Evolutionary conservation across 2,888 invertebrate species (phyloP).

Genomic region (Ormyrus pomaceus): DNA sequence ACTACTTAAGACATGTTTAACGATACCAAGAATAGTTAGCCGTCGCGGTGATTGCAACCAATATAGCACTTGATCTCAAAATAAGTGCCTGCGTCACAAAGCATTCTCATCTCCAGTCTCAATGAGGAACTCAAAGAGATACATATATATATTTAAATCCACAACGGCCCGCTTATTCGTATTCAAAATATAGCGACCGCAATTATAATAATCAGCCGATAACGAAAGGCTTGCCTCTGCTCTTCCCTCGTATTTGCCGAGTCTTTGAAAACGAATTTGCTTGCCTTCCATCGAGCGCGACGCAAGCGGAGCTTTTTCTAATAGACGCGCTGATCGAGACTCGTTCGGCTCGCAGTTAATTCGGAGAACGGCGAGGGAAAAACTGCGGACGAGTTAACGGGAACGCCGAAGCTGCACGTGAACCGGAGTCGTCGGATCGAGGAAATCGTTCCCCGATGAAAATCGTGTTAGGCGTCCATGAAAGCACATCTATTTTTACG

Average conservation of each 20-base stretch:
- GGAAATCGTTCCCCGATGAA: too few species aligned
- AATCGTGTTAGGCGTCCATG: too few species aligned
- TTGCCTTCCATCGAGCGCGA: neutral
- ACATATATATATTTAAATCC: neutral
- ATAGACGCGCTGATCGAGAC: slow-evolving; percentile 4
- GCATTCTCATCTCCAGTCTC: too few species aligned
- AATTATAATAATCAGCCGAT: too few species aligned
- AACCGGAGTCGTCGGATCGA: too few species aligned
- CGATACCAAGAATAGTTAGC: too few species aligned
- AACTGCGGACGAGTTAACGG: slow-evolving; percentile 42
- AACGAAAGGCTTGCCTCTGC: neutral
- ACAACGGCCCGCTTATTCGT: neutral
- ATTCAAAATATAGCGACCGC: neutral
- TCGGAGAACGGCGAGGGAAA: slow-evolving; percentile 41
- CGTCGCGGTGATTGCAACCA: too few species aligned
- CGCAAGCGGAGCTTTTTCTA: neutral
- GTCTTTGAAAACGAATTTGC: neutral
- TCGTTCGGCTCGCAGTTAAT: slow-evolving; percentile 45
- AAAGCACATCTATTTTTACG: too few species aligned
- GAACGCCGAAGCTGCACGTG: neutral
- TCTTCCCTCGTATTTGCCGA: neutral
- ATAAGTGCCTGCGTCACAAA: too few species aligned
- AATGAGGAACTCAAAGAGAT: too few species aligned
- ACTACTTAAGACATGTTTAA: neutral
- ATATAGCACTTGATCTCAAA: too few species aligned